These are phyloP conservation scores for Indicator indicator DNA, from an alignment of 2,113 vertebrate genomes.

Conservation along the genomic window DNA sequence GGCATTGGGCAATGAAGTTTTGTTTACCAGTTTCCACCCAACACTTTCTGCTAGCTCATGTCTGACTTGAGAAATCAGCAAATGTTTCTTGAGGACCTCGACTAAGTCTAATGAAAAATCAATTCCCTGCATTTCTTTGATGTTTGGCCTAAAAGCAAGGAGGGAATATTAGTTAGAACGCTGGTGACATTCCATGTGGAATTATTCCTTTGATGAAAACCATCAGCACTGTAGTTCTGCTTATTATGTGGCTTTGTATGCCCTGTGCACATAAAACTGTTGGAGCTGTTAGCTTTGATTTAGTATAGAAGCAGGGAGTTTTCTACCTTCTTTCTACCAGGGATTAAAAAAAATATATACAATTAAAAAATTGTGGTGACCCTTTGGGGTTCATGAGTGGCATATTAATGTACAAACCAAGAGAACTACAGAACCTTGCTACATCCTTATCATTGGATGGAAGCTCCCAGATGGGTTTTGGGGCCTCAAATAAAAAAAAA, in stretches of 20 bases:
- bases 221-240: not conserved
- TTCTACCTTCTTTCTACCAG: not conserved
- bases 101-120: not conserved
- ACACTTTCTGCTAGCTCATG: not conserved
- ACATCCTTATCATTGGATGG: not conserved
- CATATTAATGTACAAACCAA: not conserved
- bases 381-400: not conserved
- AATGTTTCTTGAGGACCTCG: not conserved
- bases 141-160: not conserved
- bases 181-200: slow-evolving; percentile 5
- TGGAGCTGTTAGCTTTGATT: not conserved
- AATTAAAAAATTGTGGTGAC: not conserved
- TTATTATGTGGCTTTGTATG: not conserved
- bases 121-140: slow-evolving; percentile 20
- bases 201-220: slow-evolving; percentile 39
- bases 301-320: not conserved
- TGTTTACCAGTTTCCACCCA: not conserved
- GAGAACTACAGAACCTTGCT: not conserved
- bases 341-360: not conserved
- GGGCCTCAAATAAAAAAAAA: not conserved
- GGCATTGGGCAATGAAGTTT: not conserved
- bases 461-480: not conserved
- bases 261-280: not conserved
- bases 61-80: not conserved
- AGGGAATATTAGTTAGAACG: not conserved